A percentile compares a stretch with the other conserved stretches of the same genome.
Conservation (phyloP, 2,113 vertebrate species). For the Cyphomyrus discorhynchus region DNA sequence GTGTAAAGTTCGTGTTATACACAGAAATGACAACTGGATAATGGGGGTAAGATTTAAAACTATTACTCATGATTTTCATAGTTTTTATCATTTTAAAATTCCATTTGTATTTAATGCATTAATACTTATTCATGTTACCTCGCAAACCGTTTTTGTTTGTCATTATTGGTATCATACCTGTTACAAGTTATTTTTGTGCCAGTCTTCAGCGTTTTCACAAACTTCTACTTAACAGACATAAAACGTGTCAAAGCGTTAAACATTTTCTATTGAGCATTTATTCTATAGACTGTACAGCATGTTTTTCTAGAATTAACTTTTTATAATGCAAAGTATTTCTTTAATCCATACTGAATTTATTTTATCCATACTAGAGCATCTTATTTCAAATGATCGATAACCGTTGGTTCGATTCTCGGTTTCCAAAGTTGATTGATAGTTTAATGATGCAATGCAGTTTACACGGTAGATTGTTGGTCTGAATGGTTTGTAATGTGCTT, state of each 20-base stretch:
- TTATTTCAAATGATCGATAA: background rate
- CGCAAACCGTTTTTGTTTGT: conserved; percentile 8
- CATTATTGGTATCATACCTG: background rate
- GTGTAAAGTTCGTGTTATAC: conserved; percentile 35
- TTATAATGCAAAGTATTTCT: background rate
- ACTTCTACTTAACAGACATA: background rate
- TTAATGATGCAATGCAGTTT: background rate
- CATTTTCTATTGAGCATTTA: background rate
- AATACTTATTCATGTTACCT: background rate
- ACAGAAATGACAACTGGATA: conserved; percentile 34
- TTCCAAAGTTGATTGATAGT: background rate
- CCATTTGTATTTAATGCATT: conserved; percentile 24
- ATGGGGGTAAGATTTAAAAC: conserved; percentile 28
- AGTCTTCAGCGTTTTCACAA: background rate
- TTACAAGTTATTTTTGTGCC: background rate
- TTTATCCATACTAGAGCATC: background rate
- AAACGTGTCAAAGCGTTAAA: background rate
- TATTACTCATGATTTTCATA: conserved; percentile 13
- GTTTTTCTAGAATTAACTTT: background rate
- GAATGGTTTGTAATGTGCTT: background rate
- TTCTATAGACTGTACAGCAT: background rate
- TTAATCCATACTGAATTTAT: background rate
- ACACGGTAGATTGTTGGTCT: background rate
- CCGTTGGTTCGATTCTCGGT: background rate
- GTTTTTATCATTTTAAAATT: conserved; percentile 15